Base-by-base conservation (phyloP, 2,113 vertebrate genomes). In the Cryptotis parvus region DNA sequence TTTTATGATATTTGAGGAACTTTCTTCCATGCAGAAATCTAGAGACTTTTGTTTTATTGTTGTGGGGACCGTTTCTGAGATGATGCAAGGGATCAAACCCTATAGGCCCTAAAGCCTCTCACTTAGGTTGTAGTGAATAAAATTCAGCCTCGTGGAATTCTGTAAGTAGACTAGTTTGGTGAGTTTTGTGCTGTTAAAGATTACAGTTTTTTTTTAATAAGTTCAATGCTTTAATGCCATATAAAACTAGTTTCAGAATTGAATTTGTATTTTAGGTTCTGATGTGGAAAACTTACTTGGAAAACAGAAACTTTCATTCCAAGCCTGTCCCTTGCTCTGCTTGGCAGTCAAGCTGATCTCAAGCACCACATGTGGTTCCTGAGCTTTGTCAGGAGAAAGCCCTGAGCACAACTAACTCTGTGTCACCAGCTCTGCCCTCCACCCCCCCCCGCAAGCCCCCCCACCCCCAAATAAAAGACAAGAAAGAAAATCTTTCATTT, bases 171-270 rank as follows among this genome's bases (percentile, higher is more conserved):
- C 11, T 18, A 7, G 5, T 76, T 76, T 80, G 45, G 43, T 92
- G 58, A 92, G 49, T 80, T 92, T 89, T 91, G 65, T 65, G 24
- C 2, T 80, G 39, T 89, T 72, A 63, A 92, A 78, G 77, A 37
- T 69, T 92, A 26, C 43, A 3, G 2, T 78, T 89, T 70, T 81
- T 76, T 58, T 58, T 58, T 24, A 58, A 58, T 20, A 58, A 82
- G 76, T 12, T n/a, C 39, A 84, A 39, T 49, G 18, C 4, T 68
- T 85, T 83, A 80, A 85, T 72, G 26, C 81, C 45, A 37, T 33
- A 58, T 2, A 69, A 75, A 63, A 33, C 31, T 69, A 41, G 27
- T 69, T 82, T 88, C 41, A 66, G 27, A 52, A 83, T 84, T 61
- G 22, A 90, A 78, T 39, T 81, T 85, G 29, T 78, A 45, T 77